These are phyloP conservation scores for Cotesia chilonis DNA, from an alignment of 1,140 invertebrate genomes.

Conservation along the genomic window DNA sequence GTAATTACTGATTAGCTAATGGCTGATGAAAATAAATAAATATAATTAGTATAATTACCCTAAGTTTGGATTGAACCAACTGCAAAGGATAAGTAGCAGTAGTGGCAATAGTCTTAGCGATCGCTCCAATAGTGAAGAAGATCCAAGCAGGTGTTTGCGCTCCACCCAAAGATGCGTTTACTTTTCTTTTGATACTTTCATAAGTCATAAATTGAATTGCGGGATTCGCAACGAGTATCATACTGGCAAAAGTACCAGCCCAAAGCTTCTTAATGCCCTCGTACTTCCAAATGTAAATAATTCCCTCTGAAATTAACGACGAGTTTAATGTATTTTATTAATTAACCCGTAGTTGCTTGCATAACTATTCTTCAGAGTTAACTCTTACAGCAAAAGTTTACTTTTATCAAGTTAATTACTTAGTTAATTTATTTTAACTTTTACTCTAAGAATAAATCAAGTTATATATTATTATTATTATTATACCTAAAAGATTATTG, in stretches of 20 bases:
- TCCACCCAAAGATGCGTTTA: conserved; percentile 55
- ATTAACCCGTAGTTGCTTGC: background rate
- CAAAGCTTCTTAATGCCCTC: conserved; percentile 80
- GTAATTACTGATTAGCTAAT: too few relatives aligned
- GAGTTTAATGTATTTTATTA: conserved; percentile 34
- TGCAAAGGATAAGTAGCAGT: conserved; percentile 88
- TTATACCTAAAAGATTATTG: conserved; percentile 66
- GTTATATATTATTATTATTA: background rate
- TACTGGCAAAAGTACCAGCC: conserved; percentile 83
- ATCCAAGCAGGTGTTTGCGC: conserved; percentile 65
- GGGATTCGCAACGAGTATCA: conserved; percentile 86
- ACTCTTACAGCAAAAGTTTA: too few relatives aligned
- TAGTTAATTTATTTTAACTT: too few relatives aligned
- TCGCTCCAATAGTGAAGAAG: conserved; percentile 76
- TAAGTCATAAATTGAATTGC: conserved; percentile 93
- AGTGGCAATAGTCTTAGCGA: conserved; percentile 84
- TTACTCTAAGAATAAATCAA: background rate
- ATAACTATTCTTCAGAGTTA: background rate
- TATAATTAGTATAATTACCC: conserved; percentile 63
- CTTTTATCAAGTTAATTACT: too few relatives aligned
- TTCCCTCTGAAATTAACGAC: conserved; percentile 68
- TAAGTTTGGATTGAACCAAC: conserved; percentile 83
- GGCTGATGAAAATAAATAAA: background rate
- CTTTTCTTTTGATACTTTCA: conserved; percentile 80
- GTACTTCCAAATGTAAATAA: conserved; percentile 73